Percentiles rank a stretch among this genome's conserved stretches.
These are phyloP conservation scores for Cotesia chilonis DNA, from an alignment of 1,140 invertebrate genomes.

Conservation along the genomic window DNA sequence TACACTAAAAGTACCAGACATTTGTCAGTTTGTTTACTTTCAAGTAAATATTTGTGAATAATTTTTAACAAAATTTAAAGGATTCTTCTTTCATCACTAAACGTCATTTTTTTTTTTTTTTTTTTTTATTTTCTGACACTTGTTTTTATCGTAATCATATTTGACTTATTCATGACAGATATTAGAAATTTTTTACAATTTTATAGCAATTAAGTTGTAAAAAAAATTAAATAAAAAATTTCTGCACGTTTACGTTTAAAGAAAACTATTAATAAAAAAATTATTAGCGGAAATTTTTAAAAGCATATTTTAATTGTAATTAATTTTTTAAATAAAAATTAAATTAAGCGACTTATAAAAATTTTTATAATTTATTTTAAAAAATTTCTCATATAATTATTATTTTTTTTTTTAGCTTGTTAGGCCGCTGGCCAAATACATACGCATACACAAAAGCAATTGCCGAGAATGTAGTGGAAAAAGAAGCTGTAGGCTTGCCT, in stretches of 20 bases:
- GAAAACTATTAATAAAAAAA: too few relatives aligned
- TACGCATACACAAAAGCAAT: slow-evolving; percentile 79
- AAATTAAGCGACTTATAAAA: too few relatives aligned
- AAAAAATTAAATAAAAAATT: too few relatives aligned
- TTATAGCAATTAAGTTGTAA: background rate
- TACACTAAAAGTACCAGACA: background rate
- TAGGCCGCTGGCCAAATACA: slow-evolving; percentile 74
- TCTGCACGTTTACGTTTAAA: too few relatives aligned
- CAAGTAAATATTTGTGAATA: background rate
- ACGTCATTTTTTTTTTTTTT: background rate
- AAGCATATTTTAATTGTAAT: background rate
- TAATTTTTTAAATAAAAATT: too few relatives aligned
- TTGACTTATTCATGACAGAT: too few relatives aligned
- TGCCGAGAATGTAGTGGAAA: slow-evolving; percentile 70
- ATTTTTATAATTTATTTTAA: too few relatives aligned
- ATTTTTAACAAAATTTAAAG: background rate
- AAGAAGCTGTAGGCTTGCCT: slow-evolving; percentile 69
- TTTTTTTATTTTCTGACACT: background rate
- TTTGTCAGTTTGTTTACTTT: background rate
- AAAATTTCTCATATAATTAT: background rate
- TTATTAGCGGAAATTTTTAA: background rate
- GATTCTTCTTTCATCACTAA: too few relatives aligned
- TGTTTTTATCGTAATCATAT: too few relatives aligned
- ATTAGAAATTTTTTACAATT: too few relatives aligned
- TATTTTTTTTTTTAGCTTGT: slow-evolving; percentile 54